A percentile compares a stretch with the other conserved stretches of the same genome.
phyloP scores from a whole-genome alignment of 1,140 invertebrate species.

The Drosophila sechellia region DNA sequence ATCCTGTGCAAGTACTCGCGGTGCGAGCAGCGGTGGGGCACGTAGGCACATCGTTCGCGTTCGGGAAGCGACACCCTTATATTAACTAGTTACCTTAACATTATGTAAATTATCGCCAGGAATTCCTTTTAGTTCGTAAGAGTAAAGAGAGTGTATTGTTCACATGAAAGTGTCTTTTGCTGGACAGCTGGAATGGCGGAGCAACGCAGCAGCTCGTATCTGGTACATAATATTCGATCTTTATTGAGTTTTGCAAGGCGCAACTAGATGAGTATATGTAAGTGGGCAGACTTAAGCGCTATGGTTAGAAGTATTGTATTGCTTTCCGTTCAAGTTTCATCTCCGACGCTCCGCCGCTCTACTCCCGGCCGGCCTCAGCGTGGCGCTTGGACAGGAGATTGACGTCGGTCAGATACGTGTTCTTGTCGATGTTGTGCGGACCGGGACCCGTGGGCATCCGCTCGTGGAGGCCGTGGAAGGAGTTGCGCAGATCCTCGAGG shows the following conservation, averaged over 20 bases:
- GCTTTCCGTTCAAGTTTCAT: not conserved
- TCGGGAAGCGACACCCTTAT: conserved; percentile 20
- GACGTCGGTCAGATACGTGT: conserved; percentile 66
- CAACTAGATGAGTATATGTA: conserved; percentile 24
- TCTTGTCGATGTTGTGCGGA: conserved; percentile 59
- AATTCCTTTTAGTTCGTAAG: conserved; percentile 52
- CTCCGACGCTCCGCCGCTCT: not conserved
- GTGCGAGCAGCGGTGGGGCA: conserved; percentile 83
- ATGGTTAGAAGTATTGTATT: conserved; percentile 56
- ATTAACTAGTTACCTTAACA: conserved; percentile 59
- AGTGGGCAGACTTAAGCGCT: conserved; percentile 57
- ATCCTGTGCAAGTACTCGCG: conserved; percentile 76
- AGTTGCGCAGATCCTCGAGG: conserved; percentile 89
- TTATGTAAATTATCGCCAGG: conserved; percentile 52
- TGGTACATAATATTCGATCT: too few relatives aligned
- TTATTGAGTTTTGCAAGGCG: conserved; percentile 2
- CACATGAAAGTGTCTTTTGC: conserved; percentile 62
- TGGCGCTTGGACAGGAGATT: conserved; percentile 63
- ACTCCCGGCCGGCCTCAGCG: conserved; percentile 44
- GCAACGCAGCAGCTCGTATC: too few relatives aligned
- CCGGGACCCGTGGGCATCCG: conserved; percentile 84
- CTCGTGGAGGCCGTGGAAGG: conserved; percentile 88
- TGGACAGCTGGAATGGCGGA: not conserved
- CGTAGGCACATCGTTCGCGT: conserved; percentile 40
- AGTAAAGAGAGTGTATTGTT: conserved; percentile 56